Conservation (phyloP, 2,113 vertebrate species). For the Saccopteryx bilineata region DNA sequence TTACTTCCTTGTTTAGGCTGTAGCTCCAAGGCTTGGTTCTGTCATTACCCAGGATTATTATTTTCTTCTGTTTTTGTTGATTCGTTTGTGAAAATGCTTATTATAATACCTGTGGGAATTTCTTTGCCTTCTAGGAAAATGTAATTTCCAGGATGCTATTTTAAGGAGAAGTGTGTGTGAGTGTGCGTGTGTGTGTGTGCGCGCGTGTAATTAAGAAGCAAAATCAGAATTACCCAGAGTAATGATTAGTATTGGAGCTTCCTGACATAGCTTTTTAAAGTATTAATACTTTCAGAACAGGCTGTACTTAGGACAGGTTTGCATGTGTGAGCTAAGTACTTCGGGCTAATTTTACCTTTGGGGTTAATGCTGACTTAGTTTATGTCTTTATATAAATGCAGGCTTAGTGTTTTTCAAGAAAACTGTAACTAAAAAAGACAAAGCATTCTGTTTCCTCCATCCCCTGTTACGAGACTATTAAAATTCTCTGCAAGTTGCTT, state of each 20-base stretch:
- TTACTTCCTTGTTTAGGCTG: background rate
- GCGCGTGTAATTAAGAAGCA: background rate
- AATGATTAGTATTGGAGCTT: background rate
- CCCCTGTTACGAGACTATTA: background rate
- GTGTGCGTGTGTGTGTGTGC: background rate
- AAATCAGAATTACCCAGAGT: background rate
- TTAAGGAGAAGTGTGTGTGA: background rate
- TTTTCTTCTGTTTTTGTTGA: background rate
- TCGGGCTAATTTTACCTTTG: background rate
- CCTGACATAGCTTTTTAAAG: background rate
- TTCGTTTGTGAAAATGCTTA: constrained; percentile 2
- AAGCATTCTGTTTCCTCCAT: background rate
- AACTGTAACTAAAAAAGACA: background rate
- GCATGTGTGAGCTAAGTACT: background rate
- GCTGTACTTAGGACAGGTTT: background rate
- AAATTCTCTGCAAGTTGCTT: background rate
- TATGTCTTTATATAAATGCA: background rate
- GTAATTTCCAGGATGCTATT: background rate
- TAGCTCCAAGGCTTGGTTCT: background rate
- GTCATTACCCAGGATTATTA: background rate
- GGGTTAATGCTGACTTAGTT: background rate
- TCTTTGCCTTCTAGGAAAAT: background rate
- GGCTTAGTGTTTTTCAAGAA: background rate
- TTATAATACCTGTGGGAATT: background rate
- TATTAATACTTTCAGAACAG: background rate